phyloP scores from a whole-genome alignment of 2,888 invertebrate species.

The Phytoseiulus persimilis region DNA sequence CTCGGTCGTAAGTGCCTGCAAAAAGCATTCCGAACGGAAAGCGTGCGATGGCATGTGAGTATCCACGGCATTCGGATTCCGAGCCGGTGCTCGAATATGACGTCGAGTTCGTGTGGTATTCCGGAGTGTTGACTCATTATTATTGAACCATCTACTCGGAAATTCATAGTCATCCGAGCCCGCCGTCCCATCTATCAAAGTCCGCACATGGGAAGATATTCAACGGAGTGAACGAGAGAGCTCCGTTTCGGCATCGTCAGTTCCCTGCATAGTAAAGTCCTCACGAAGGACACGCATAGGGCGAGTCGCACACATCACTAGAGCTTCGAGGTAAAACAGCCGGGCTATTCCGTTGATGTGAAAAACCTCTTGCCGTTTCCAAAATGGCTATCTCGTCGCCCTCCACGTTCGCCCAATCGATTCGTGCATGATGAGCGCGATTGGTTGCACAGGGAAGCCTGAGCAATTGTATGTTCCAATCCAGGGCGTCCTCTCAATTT shows the following conservation, averaged over 20 bases:
- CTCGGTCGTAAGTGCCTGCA: too few species aligned
- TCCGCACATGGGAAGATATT: neutral
- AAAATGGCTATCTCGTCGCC: too few species aligned
- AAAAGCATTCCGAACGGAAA: neutral
- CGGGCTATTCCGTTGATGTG: neutral
- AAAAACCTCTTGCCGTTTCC: too few species aligned
- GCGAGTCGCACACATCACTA: neutral
- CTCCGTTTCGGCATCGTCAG: neutral
- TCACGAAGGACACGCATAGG: neutral
- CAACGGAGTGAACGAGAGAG: neutral
- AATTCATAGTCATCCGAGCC: neutral
- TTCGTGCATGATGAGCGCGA: too few species aligned
- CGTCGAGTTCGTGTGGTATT: neutral
- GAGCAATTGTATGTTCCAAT: too few species aligned
- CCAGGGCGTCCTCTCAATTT: too few species aligned
- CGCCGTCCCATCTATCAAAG: neutral
- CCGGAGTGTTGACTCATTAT: neutral
- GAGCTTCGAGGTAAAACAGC: neutral
- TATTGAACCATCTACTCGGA: neutral
- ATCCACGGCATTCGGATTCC: neutral
- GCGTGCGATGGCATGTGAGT: neutral
- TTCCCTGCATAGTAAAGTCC: neutral
- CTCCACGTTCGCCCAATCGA: too few species aligned
- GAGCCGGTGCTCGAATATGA: neutral
- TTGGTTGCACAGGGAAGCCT: too few species aligned